Conservation (phyloP, 2,888 invertebrate genomes). For the Brenthis ino region DNA sequence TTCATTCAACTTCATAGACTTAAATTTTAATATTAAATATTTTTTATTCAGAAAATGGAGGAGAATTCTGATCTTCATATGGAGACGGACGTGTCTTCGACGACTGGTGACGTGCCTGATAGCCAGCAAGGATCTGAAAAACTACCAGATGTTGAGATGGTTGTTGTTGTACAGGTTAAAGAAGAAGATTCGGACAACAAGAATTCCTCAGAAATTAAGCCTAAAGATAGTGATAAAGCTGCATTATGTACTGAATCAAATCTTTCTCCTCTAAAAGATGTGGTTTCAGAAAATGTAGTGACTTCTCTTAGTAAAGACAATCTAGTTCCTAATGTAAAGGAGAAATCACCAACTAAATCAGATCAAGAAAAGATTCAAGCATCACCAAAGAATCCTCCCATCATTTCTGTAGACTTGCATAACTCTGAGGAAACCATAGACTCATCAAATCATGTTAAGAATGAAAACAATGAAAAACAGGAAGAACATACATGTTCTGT, state of each 20-base stretch:
- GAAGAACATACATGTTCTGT: constrained; percentile 1
- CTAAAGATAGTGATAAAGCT: constrained; percentile 20
- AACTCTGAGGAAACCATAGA: constrained; percentile 46
- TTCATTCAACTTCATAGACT: constrained; percentile 49
- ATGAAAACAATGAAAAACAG: constrained; percentile 16
- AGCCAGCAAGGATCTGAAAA: constrained; percentile 58
- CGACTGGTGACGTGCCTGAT: constrained; percentile 63
- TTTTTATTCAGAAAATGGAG: constrained; percentile 66
- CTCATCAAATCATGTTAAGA: constrained; percentile 40
- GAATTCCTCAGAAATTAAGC: constrained; percentile 16
- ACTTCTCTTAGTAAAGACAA: constrained; percentile 11
- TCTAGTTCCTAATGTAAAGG: not conserved
- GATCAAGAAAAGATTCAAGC: constrained; percentile 10
- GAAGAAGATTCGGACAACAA: constrained; percentile 43
- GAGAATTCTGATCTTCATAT: constrained; percentile 66
- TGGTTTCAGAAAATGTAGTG: constrained; percentile 15
- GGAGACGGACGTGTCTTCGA: constrained; percentile 73
- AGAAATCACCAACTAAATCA: not conserved
- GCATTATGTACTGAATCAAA: constrained; percentile 6
- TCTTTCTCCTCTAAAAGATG: constrained; percentile 16
- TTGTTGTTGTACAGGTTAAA: constrained; percentile 63
- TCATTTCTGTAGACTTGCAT: constrained; percentile 10
- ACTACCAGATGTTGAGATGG: constrained; percentile 62
- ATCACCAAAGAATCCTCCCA: constrained; percentile 4
- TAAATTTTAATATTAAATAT: constrained; percentile 20